These are phyloP conservation scores for Callorhinus ursinus DNA, from an alignment of 2,113 vertebrate species.

Conservation along the genomic window DNA sequence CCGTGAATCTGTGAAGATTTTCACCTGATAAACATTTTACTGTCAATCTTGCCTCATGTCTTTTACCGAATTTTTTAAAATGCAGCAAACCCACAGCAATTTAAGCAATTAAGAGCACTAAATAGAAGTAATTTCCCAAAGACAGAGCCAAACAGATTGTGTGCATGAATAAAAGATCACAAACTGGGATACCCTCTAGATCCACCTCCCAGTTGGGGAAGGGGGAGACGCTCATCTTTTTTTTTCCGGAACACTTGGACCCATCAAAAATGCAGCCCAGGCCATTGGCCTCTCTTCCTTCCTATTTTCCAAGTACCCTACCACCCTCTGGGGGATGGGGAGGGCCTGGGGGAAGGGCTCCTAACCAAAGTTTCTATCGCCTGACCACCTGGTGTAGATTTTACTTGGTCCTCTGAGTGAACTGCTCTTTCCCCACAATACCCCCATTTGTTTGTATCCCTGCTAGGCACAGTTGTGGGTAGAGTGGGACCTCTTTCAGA, in stretches of 20 bases:
- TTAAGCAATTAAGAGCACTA: conserved; percentile 73
- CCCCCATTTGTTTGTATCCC: not conserved
- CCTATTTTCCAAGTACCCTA: not conserved
- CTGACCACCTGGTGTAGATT: not conserved
- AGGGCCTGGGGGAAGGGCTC: not conserved
- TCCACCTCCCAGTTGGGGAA: not conserved
- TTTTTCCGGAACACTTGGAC: not conserved
- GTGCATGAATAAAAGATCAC: conserved; percentile 61
- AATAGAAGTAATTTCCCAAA: conserved; percentile 74
- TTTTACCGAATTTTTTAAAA: conserved; percentile 49
- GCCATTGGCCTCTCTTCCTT: not conserved
- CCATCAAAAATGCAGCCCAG: not conserved
- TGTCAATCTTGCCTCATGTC: conserved; percentile 47
- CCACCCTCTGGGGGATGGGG: not conserved
- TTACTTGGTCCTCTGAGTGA: not conserved
- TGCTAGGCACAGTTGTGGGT: not conserved
- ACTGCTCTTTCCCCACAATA: not conserved
- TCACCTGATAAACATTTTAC: conserved; percentile 59
- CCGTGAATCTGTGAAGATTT: conserved; percentile 43
- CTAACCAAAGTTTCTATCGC: not conserved
- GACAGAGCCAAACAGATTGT: conserved; percentile 51
- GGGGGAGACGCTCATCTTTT: not conserved
- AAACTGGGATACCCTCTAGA: not conserved
- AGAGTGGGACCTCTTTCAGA: not conserved
- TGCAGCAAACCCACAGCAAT: conserved; percentile 27